Conservation (phyloP, 2,888 invertebrate species). For the Xanthorhoe spadicearia region DNA sequence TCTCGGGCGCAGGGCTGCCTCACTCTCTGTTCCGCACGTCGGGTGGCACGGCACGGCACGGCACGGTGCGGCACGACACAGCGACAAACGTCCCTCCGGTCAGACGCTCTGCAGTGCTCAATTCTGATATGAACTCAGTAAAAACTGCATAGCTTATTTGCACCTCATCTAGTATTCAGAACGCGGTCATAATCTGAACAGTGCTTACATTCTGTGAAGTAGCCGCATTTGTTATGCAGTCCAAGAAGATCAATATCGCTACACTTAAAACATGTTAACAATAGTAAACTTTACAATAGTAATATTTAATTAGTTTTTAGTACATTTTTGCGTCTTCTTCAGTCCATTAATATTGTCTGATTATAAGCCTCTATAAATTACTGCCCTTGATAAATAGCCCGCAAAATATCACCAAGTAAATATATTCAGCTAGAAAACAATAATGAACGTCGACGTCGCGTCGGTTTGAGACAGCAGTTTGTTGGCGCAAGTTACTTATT, state of each 20-base stretch:
- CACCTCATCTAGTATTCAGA: slow-evolving; percentile 13
- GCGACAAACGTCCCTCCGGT: neutral
- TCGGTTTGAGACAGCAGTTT: slow-evolving; percentile 8
- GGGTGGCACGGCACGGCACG: no score
- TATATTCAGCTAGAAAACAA: slow-evolving; percentile 9
- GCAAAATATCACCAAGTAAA: slow-evolving; percentile 9
- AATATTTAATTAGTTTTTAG: no score
- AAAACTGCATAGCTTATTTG: slow-evolving; percentile 16
- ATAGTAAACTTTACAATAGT: no score
- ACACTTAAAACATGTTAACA: slow-evolving; percentile 8
- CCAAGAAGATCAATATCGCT: neutral
- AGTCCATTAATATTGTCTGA: slow-evolving; percentile 9
- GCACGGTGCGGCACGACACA: no score
- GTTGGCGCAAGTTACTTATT: neutral
- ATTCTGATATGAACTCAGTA: slow-evolving; percentile 4
- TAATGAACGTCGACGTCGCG: slow-evolving; percentile 1
- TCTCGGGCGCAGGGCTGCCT: slow-evolving; percentile 6
- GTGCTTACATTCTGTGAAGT: neutral
- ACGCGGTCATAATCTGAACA: slow-evolving; percentile 1
- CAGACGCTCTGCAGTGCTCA: neutral
- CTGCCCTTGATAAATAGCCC: slow-evolving; percentile 14
- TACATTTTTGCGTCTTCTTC: slow-evolving; percentile 7
- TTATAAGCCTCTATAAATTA: slow-evolving; percentile 16
- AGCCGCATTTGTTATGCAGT: neutral
- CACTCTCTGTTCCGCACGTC: no score